Conservation (phyloP, 2,797 vertebrate species). For the Myotis daubentonii region DNA sequence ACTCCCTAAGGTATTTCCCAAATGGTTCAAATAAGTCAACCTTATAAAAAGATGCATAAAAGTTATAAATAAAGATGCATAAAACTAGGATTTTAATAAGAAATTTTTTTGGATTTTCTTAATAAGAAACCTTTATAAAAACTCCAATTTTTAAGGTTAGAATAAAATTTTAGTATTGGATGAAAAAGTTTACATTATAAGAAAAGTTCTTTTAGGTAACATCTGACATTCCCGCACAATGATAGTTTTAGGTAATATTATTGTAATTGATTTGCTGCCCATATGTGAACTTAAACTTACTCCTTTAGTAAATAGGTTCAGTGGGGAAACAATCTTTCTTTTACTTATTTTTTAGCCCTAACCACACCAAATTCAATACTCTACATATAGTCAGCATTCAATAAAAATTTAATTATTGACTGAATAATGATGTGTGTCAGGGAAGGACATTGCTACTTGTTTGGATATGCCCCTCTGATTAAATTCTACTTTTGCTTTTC, state of each 20-base stretch:
- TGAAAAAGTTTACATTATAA: neutral
- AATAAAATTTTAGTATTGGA: neutral
- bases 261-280: neutral
- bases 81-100: neutral
- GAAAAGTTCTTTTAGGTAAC: neutral
- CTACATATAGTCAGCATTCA: slow-evolving; percentile 55
- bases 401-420: slow-evolving; percentile 48
- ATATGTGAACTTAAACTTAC: neutral
- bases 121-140: slow-evolving; percentile 10
- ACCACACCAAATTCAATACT: neutral
- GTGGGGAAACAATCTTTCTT: neutral
- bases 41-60: slow-evolving; percentile 20
- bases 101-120: neutral
- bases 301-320: neutral
- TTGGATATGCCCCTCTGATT: slow-evolving; percentile 55
- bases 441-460: neutral
- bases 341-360: neutral
- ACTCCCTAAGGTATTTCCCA: slow-evolving; percentile 1
- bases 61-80: slow-evolving; percentile 31
- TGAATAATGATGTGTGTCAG: neutral
- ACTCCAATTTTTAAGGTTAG: neutral
- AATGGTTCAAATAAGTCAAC: slow-evolving; percentile 10
- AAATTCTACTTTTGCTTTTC: slow-evolving; percentile 55
- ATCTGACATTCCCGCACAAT: neutral
- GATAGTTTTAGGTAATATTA: neutral